These are phyloP conservation scores for Monarcha castaneiventris DNA, from an alignment of 2,113 vertebrate genomes.

Conservation along the genomic window DNA sequence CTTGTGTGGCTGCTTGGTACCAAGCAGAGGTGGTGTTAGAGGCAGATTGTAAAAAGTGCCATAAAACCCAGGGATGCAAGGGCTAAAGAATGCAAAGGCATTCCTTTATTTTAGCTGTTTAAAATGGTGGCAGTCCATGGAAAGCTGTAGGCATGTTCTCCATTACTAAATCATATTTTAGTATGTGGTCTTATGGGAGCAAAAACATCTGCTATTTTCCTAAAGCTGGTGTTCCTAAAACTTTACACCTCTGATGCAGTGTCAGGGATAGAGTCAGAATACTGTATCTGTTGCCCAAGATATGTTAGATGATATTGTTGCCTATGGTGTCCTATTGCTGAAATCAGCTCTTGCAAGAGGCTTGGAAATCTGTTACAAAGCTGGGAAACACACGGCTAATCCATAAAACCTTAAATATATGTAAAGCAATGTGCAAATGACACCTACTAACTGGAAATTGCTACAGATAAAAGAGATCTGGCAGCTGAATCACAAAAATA, in stretches of 20 bases:
- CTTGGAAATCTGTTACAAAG: slow-evolving; percentile 18
- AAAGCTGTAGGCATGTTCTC: not conserved
- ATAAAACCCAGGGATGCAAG: not conserved
- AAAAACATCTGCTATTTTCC: not conserved
- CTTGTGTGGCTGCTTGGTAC: not conserved
- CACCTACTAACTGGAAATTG: slow-evolving; percentile 6
- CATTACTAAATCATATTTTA: not conserved
- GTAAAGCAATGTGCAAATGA: slow-evolving; percentile 29
- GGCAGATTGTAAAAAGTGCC: not conserved
- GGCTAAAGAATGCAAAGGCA: not conserved
- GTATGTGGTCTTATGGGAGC: not conserved
- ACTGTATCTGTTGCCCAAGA: not conserved
- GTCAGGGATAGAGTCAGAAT: not conserved
- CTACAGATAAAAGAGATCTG: slow-evolving; percentile 1
- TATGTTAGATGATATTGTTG: not conserved
- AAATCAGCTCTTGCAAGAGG: slow-evolving; percentile 2
- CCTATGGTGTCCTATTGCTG: slow-evolving; percentile 12
- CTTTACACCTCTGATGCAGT: not conserved
- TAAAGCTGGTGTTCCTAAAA: not conserved
- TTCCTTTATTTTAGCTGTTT: not conserved
- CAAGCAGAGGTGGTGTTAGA: not conserved
- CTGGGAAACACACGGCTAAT: not conserved
- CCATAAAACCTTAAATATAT: slow-evolving; percentile 2
- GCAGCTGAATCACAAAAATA: slow-evolving; percentile 34
- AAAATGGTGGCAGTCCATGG: not conserved